phyloP scores from a whole-genome alignment of 2,113 vertebrate species.

The Psammodynastes pulverulentus region DNA sequence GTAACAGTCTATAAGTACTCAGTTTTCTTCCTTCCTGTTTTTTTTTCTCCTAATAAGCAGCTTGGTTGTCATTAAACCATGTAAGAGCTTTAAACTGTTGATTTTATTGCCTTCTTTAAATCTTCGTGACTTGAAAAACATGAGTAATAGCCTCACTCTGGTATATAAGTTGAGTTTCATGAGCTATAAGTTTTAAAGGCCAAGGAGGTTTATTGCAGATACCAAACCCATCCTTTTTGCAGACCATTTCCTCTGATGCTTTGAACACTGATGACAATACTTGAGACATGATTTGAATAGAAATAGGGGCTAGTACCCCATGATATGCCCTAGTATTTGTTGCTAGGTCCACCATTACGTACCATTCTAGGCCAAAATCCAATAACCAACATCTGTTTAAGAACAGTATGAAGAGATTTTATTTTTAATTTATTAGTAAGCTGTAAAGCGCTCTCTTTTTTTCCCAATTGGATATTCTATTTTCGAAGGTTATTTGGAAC shows the following conservation, averaged over 20 bases:
- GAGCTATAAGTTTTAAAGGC: not conserved
- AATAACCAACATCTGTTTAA: not conserved
- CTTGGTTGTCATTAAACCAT: not conserved
- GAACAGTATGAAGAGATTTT: not conserved
- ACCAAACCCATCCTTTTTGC: not conserved
- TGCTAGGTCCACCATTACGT: not conserved
- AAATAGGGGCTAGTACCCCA: not conserved
- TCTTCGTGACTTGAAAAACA: not conserved
- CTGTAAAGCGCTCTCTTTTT: not conserved
- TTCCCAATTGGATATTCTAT: not conserved
- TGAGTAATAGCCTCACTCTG: not conserved
- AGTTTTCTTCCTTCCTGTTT: no score
- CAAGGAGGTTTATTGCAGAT: not conserved
- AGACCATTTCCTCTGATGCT: not conserved
- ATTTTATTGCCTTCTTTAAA: not conserved
- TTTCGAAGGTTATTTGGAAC: not conserved
- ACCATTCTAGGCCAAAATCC: not conserved
- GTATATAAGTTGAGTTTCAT: not conserved
- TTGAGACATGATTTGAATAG: not conserved
- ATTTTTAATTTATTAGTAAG: not conserved
- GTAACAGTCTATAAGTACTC: no score
- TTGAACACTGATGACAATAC: not conserved
- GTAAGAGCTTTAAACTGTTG: not conserved
- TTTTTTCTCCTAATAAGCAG: not conserved
- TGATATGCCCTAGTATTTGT: not conserved